Base-by-base conservation (phyloP, 2,797 vertebrate genomes). In the Malurus leucopterus region DNA sequence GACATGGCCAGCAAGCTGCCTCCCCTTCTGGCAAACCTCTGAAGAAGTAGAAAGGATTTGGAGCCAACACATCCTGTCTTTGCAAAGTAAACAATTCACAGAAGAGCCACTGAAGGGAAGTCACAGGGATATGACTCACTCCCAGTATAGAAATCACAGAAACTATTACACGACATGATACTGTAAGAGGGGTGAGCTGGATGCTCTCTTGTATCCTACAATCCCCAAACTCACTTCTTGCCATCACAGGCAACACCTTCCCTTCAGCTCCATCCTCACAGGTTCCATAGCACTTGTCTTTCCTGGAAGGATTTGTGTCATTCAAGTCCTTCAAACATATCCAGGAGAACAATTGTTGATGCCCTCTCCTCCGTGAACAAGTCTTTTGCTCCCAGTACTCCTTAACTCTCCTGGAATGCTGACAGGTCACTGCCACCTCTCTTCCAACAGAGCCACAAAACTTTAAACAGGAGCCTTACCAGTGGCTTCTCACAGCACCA, bases 71-170 rank as follows among this genome's bases (percentile, higher is more conserved):
- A 16, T 43, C 73, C 54, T 61, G 36, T 36, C 70, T 54, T 44
- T 69, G n/a, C 41, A 65, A 47, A 89, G 63, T 70, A 93, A 93
- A 89, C 84, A 90, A 49, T 88, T 91, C 74, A 91, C 55, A 86
- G 90, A 94, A 95, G 59, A 84, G 67, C 29, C 32, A 47, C 29
- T 4, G 55, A 88, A 78, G 70, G 76, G 80, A 95, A 92, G 84
- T 91, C 77, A 78, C 44, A 71, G 67, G 58, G 41, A 2, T 15
- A 78, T 94, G 88, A 92, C 81, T 94, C 90, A 89, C 27, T 78
- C 27, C 15, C 14, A 1, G 3, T 14, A 49, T 16, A 65, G 85
- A 55, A 62, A 51, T 84, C 55, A 65, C 50, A 50, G 5, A 2
- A 64, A 57, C 1, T 38, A 55, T 44, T 81, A 64, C 4, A 5